Conservation (phyloP, 2,888 invertebrate genomes). For the Lycaena phlaeas region DNA sequence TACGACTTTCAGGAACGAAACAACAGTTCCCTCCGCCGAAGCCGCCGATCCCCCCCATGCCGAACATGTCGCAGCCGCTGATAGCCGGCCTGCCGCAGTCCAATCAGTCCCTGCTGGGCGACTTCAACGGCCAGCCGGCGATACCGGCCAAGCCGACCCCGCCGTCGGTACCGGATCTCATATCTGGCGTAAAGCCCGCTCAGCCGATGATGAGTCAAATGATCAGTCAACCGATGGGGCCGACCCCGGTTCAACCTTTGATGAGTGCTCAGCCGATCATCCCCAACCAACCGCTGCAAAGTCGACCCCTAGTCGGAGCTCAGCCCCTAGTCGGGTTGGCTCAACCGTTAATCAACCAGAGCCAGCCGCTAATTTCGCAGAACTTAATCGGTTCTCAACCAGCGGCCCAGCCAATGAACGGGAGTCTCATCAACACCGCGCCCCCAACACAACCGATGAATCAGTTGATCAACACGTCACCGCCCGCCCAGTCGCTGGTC, state of each 20-base stretch:
- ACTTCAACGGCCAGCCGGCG: conserved; percentile 27
- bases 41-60: conserved; percentile 55
- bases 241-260: conserved; percentile 16
- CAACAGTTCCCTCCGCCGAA: conserved; percentile 52
- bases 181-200: conserved; percentile 44
- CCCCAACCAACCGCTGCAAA: conserved; percentile 12
- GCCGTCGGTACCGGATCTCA: conserved; percentile 46
- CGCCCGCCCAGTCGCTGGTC: conserved; percentile 19
- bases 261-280: conserved; percentile 19
- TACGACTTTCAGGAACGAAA: conserved; percentile 26
- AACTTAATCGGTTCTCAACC: conserved; percentile 7
- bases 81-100: conserved; percentile 25
- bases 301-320: conserved; percentile 22
- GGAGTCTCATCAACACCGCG: conserved; percentile 6
- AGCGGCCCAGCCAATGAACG: conserved; percentile 5
- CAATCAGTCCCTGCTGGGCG: conserved; percentile 36
- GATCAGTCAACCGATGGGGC: conserved; percentile 7
- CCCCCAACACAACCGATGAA: conserved; percentile 13
- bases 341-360: conserved; percentile 16
- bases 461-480: conserved; percentile 11
- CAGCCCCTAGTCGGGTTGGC: conserved; percentile 23
- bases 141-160: conserved; percentile 23
- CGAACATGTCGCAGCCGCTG: conserved; percentile 31
- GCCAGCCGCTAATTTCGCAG: conserved; percentile 13
- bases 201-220: conserved; percentile 9